Evolutionary conservation across 53 echinoderm and acorn worm species (phyloP).

Genomic region (Astropecten irregularis): DNA sequence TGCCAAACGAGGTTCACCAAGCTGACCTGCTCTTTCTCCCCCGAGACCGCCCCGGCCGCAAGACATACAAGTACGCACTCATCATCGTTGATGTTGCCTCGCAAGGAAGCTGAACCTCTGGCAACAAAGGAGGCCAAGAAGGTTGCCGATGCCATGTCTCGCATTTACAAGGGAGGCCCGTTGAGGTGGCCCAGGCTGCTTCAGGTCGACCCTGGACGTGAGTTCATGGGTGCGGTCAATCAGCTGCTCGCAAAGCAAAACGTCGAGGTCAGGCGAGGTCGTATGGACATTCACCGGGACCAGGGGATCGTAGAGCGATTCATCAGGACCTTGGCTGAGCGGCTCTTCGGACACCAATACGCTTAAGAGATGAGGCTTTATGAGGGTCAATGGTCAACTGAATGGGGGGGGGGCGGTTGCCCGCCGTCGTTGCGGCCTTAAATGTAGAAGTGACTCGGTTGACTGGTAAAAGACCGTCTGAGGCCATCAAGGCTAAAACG

Average conservation of each 20-base stretch:
- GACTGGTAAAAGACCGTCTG: neutral
- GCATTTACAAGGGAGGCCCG: neutral
- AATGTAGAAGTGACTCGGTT: conserved; percentile 22
- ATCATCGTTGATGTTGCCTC: too few relatives aligned
- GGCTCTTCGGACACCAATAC: too few relatives aligned
- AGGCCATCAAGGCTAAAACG: neutral
- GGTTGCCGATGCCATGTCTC: neutral
- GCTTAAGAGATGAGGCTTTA: neutral
- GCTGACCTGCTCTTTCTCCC: too few relatives aligned
- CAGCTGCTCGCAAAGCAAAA: conserved; percentile 8
- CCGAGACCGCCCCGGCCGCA: too few relatives aligned
- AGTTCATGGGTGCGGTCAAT: conserved; percentile 23
- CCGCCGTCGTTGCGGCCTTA: conserved; percentile 12
- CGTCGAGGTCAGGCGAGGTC: neutral
- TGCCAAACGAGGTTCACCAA: too few relatives aligned
- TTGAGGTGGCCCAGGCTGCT: neutral
- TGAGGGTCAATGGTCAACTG: neutral
- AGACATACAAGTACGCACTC: too few relatives aligned
- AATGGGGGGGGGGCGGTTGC: conserved; percentile 29
- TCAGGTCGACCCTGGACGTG: conserved; percentile 11
- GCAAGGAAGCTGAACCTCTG: too few relatives aligned
- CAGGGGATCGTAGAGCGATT: neutral
- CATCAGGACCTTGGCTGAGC: neutral
- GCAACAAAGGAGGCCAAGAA: too few relatives aligned
- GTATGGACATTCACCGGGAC: neutral